These are phyloP conservation scores for Chamaetylas fuelleborni DNA, from an alignment of 2,113 vertebrate genomes.

Conservation along the genomic window DNA sequence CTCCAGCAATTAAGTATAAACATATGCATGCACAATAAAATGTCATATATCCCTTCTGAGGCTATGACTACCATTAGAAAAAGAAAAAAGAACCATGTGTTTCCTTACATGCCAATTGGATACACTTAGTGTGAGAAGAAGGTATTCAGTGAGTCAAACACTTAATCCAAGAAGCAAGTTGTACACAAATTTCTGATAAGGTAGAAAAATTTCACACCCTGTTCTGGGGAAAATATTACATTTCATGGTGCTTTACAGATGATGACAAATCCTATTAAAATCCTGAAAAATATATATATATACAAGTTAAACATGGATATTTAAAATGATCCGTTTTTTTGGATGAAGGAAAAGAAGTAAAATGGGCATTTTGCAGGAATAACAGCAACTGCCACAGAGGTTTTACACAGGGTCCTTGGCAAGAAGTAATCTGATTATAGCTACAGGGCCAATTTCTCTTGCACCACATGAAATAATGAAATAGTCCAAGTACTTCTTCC, in stretches of 20 bases:
- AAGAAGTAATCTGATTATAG: neutral
- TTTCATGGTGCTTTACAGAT: conserved; percentile 32
- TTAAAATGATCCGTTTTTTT: neutral
- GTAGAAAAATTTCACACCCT: conserved; percentile 32
- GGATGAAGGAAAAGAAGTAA: neutral
- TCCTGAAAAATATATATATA: neutral
- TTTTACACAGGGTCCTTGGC: neutral
- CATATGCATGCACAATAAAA: neutral
- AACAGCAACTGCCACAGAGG: neutral
- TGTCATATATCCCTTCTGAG: neutral
- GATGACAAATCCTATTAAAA: conserved; percentile 34
- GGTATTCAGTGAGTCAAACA: neutral
- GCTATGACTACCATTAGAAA: neutral
- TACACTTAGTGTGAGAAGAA: neutral
- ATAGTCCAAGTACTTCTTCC: neutral
- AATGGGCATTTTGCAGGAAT: neutral
- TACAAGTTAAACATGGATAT: neutral
- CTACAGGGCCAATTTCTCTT: neutral
- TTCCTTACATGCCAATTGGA: neutral
- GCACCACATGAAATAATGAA: neutral
- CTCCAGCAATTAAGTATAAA: neutral
- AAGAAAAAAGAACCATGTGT: neutral
- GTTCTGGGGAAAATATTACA: neutral
- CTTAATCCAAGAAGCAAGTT: neutral
- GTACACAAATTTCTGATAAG: conserved; percentile 44